Conservation (phyloP, 2,797 vertebrate species). For the Spatula versicolor region DNA sequence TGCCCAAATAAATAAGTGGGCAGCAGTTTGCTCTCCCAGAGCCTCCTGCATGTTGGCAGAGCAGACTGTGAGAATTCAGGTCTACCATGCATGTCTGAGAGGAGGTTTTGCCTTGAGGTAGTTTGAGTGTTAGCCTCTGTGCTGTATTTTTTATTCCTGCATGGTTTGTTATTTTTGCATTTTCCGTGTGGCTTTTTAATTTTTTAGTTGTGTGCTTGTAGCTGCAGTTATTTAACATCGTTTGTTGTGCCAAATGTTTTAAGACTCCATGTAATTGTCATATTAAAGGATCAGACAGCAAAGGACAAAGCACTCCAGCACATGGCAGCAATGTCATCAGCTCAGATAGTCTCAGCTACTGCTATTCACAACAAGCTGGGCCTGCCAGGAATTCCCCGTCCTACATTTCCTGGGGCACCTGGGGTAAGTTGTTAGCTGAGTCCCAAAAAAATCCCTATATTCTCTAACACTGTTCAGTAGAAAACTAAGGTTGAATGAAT, state of each 20-base stretch:
- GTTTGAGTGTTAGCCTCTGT: conserved; percentile 64
- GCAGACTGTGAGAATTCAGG: conserved; percentile 56
- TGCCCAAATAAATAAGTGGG: conserved; percentile 33
- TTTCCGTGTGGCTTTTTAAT: conserved; percentile 78
- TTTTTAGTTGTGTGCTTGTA: conserved; percentile 78
- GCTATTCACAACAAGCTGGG: conserved; percentile 99
- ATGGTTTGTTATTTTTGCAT: conserved; percentile 79
- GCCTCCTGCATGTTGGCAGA: conserved; percentile 31
- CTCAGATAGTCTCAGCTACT: conserved; percentile 99
- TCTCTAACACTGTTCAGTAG: neutral
- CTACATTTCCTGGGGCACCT: conserved; percentile 93
- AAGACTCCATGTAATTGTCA: conserved; percentile 88
- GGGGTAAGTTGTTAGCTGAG: conserved; percentile 87
- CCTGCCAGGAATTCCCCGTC: conserved; percentile 96
- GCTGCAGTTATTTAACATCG: conserved; percentile 70
- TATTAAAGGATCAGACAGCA: conserved; percentile 98
- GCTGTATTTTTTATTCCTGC: conserved; percentile 73
- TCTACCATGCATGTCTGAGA: conserved; percentile 60
- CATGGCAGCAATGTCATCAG: conserved; percentile 99
- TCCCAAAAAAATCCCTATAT: conserved; percentile 21
- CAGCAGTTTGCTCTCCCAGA: conserved; percentile 31
- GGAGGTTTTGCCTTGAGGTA: conserved; percentile 58
- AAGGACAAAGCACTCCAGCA: conserved; percentile 99
- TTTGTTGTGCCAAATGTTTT: conserved; percentile 75
- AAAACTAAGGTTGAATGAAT: neutral